phyloP scores from a whole-genome alignment of 2,888 invertebrate species.

The Pheosia gnoma region DNA sequence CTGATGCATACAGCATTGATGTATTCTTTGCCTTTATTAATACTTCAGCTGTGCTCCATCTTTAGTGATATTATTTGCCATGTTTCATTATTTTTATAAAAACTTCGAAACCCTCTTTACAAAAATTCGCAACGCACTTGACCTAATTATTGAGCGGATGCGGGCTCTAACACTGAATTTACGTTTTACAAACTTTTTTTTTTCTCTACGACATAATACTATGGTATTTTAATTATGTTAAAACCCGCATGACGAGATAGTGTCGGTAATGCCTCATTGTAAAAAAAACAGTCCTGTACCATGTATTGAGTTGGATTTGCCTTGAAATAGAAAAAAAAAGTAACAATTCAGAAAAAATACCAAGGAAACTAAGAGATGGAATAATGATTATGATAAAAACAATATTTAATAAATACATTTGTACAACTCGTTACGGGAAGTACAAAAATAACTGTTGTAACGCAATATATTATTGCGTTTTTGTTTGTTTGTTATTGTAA shows the following conservation, averaged over 20 bases:
- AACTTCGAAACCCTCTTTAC: not conserved
- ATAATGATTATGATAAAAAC: not conserved
- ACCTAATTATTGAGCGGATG: constrained; percentile 10
- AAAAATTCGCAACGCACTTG: constrained; percentile 1
- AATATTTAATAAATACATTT: not conserved
- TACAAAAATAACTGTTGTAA: too few species aligned
- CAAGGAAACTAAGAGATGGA: not conserved
- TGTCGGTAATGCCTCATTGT: constrained; percentile 1
- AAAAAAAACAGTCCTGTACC: not conserved
- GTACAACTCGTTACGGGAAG: not conserved
- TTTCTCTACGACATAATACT: not conserved
- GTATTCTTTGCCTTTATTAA: too few species aligned
- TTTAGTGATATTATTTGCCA: too few species aligned
- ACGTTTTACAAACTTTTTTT: not conserved
- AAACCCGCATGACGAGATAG: constrained; percentile 5
- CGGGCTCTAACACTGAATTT: constrained; percentile 5
- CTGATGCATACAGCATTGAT: too few species aligned
- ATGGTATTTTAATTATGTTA: constrained; percentile 3
- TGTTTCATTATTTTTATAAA: not conserved
- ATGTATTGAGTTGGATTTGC: not conserved
- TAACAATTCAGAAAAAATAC: constrained; percentile 3
- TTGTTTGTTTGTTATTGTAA: too few species aligned
- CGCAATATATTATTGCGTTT: too few species aligned
- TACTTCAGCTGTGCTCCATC: too few species aligned
- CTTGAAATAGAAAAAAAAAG: constrained; percentile 1